Percentiles rank a stretch among this genome's conserved stretches.
These are phyloP conservation scores for Plecotus auritus DNA, from an alignment of 2,113 vertebrate genomes.

Conservation along the genomic window DNA sequence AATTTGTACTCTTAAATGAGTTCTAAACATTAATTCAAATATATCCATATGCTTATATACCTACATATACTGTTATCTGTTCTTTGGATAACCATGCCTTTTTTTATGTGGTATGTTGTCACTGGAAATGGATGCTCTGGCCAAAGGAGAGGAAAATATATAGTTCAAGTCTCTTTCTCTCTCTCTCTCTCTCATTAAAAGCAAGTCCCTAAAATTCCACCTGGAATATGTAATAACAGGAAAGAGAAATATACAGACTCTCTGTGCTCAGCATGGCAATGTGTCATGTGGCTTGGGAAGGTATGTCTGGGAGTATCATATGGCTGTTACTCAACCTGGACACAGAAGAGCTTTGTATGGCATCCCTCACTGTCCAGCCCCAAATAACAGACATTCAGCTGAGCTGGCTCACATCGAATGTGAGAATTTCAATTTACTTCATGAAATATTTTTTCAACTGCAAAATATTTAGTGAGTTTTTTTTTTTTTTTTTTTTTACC, in stretches of 20 bases:
- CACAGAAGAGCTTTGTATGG: constrained; percentile 83
- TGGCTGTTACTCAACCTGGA: constrained; percentile 78
- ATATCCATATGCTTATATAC: not conserved
- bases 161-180: not conserved
- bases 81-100: not conserved
- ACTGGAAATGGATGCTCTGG: not conserved
- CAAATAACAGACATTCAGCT: constrained; percentile 65
- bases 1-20: not conserved
- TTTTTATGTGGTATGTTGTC: not conserved
- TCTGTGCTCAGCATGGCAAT: constrained; percentile 79
- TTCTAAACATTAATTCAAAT: not conserved
- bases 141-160: not conserved
- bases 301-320: constrained; percentile 85
- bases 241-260: constrained; percentile 85
- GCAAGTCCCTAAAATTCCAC: constrained; percentile 65
- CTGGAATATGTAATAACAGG: constrained; percentile 84
- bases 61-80: too few relatives aligned
- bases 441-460: constrained; percentile 71
- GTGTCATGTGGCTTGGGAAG: constrained; percentile 80
- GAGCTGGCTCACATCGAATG: constrained; percentile 58
- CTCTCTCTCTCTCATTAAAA: constrained; percentile 20
- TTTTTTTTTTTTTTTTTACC: not conserved
- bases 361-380: constrained; percentile 71
- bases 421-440: constrained; percentile 71
- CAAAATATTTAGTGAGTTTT: constrained; percentile 41